Conservation (phyloP, 2,888 invertebrate genomes). For the Chrysomela aeneicollis region DNA sequence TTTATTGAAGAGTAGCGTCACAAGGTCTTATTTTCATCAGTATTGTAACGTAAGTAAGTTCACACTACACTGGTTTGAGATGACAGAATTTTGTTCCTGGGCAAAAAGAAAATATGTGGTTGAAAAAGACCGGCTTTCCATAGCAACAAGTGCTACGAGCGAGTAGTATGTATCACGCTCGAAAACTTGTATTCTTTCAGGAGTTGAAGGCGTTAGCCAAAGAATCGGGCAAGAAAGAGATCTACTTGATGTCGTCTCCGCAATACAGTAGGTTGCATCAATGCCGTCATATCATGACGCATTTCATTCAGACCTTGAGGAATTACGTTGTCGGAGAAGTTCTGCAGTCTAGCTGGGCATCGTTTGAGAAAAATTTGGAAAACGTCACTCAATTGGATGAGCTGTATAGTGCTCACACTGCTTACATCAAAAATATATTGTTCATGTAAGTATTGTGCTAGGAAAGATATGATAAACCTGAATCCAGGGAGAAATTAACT, state of each 20-base stretch:
- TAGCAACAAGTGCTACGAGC: too few relatives aligned
- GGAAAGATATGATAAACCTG: too few relatives aligned
- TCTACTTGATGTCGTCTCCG: slow-evolving; percentile 65
- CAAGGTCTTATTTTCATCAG: too few relatives aligned
- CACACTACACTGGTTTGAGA: too few relatives aligned
- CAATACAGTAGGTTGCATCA: slow-evolving; percentile 78
- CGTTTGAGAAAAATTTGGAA: slow-evolving; percentile 73
- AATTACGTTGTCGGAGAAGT: slow-evolving; percentile 82
- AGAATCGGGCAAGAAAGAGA: slow-evolving; percentile 55
- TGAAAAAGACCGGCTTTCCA: too few relatives aligned
- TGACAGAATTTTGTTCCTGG: too few relatives aligned
- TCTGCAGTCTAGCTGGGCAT: slow-evolving; percentile 77
- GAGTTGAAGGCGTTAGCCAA: slow-evolving; percentile 65
- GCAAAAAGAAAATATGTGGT: too few relatives aligned
- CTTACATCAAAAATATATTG: slow-evolving; percentile 77
- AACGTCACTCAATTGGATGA: slow-evolving; percentile 74
- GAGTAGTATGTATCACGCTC: too few relatives aligned
- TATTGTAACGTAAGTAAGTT: too few relatives aligned
- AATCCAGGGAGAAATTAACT: not conserved
- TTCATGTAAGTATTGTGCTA: slow-evolving; percentile 66
- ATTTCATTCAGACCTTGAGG: slow-evolving; percentile 77
- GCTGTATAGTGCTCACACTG: slow-evolving; percentile 75
- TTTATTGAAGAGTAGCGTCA: too few relatives aligned
- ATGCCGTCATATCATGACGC: slow-evolving; percentile 78
- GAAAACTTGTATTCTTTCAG: too few relatives aligned